Conservation (phyloP, 2,888 invertebrate genomes). For the Hyalella azteca region DNA sequence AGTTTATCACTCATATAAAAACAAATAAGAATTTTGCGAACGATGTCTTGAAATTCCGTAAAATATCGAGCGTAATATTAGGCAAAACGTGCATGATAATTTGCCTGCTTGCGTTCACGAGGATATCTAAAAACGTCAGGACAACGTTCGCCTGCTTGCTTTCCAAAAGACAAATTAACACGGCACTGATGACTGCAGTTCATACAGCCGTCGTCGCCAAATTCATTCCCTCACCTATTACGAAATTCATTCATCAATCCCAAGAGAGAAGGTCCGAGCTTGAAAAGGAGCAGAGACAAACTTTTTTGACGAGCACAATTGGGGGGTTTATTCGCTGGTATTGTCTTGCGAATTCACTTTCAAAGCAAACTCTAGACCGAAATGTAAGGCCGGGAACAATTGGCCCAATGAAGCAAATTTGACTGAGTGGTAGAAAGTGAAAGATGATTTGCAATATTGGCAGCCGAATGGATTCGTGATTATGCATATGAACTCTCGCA, state of each 20-base stretch:
- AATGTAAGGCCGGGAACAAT: background rate
- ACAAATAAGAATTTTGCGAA: no score
- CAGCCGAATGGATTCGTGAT: no score
- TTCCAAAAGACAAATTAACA: constrained; percentile 32
- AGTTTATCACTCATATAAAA: no score
- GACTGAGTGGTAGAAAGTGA: background rate
- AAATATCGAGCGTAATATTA: no score
- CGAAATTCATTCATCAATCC: constrained; percentile 8
- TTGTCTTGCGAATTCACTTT: constrained; percentile 33
- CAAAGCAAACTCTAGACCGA: constrained; percentile 22
- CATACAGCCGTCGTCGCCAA: background rate
- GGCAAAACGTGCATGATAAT: no score
- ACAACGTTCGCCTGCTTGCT: no score
- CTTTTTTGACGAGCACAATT: constrained; percentile 22
- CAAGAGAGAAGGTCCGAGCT: constrained; percentile 7
- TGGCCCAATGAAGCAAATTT: background rate
- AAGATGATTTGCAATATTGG: background rate
- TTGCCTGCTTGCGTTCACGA: no score
- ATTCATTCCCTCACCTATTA: constrained; percentile 4
- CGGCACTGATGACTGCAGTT: constrained; percentile 16
- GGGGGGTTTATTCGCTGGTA: constrained; percentile 6
- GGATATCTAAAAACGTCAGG: no score
- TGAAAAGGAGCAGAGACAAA: background rate
- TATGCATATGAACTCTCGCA: no score
- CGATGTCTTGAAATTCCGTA: no score